Evolutionary conservation across 2,113 vertebrate genomes (phyloP), one percentile per base, ranked within the genome.

Genomic region (Glaucomys volans): DNA sequence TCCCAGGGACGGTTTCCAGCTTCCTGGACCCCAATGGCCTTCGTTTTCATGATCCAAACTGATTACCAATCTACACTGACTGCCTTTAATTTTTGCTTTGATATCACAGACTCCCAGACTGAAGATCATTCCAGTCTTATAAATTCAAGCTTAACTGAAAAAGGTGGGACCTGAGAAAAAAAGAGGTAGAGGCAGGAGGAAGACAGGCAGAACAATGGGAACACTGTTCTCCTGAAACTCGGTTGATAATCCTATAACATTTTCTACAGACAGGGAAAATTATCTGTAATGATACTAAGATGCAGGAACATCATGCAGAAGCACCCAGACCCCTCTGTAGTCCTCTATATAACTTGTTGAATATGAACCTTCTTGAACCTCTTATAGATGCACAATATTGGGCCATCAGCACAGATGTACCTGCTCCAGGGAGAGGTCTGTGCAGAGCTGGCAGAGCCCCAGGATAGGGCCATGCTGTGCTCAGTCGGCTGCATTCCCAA

Each of bases 401-500:
- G 47, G 47, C 80, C 76, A 87, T 4, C 18, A 81, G 59, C 80
- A 94, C 90, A 97, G 80, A 92, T 81, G 77, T 37, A 92, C 94
- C 92, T 96, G 80, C 67, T 66, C 57, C 50, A 87, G 66, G 35
- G 64, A 90, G 50, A 75, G 59, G 24, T 62, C 59, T 62, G 59
- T 10, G 69, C 66, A 94, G 72, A 90, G 64, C n/a, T 95, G 92
- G 90, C 94, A 88, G 87, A 90, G 71, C 37, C 66, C 52, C 87
- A 97, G 87, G 66, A 94, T 50, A 76, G 37, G 75, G 57, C 87
- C 81, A 42, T 44, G 90, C 77, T 96, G 80, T 96, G 47, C 44
- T 95, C 69, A 93, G 83, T 90, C 14, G 44, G 96, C 92, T 92
- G 26, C 44, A 95, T 96, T 97, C 93, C 97, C 76, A 96, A 97